Evolutionary conservation across 2,113 vertebrate genomes (phyloP).

Genomic region (Ranitomeya imitator): DNA sequence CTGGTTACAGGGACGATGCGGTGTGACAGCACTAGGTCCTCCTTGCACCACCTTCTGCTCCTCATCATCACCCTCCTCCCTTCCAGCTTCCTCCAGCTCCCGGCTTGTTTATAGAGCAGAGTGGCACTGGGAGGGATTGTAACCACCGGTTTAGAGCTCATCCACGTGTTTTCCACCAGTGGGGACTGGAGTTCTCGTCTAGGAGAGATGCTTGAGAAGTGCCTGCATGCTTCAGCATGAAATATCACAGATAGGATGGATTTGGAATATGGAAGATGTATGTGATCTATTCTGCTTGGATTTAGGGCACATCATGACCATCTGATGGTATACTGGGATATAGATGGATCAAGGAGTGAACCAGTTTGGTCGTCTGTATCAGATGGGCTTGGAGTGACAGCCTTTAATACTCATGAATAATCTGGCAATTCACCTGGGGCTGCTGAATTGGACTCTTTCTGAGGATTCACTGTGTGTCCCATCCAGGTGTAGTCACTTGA

Average conservation of each 20-base stretch:
- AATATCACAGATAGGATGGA: neutral
- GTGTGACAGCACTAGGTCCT: slow-evolving; percentile 22
- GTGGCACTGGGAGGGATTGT: slow-evolving; percentile 33
- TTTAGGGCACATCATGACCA: slow-evolving; percentile 58
- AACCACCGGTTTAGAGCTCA: slow-evolving; percentile 42
- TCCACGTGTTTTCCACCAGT: slow-evolving; percentile 61
- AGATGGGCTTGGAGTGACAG: neutral
- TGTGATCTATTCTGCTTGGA: neutral
- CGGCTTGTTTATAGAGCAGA: slow-evolving; percentile 55
- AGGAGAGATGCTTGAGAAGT: slow-evolving; percentile 13
- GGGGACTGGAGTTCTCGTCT: neutral
- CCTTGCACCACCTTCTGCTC: slow-evolving; percentile 33
- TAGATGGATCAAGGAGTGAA: neutral
- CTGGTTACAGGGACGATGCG: slow-evolving; percentile 16
- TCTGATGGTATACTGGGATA: slow-evolving; percentile 5
- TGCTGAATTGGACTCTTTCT: neutral
- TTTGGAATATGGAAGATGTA: neutral
- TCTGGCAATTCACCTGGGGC: neutral
- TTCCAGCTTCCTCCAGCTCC: neutral
- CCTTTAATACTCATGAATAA: neutral
- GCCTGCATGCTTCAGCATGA: neutral
- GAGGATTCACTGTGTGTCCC: neutral
- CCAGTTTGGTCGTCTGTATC: neutral
- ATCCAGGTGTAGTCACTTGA: neutral
- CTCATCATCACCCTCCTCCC: slow-evolving; percentile 13